Conservation (phyloP, 2,888 invertebrate genomes). For the Lymantria monacha region DNA sequence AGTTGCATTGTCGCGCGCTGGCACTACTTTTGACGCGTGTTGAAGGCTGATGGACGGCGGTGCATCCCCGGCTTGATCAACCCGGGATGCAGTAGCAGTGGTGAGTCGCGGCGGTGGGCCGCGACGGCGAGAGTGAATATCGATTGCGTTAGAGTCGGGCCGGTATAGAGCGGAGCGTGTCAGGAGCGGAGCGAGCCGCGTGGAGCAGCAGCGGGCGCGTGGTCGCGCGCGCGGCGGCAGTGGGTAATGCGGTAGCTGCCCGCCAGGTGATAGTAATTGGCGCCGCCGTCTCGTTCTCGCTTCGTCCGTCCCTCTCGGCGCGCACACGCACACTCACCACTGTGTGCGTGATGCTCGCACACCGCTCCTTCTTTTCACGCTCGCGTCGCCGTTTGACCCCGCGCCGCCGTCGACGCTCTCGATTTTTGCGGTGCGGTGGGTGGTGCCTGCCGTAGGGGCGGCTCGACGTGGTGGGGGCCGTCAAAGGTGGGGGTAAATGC, state of each 20-base stretch:
- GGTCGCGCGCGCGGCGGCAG: constrained; percentile 83
- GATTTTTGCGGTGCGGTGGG: constrained; percentile 86
- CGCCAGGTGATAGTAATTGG: constrained; percentile 84
- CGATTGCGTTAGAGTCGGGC: constrained; percentile 59
- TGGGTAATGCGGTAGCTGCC: constrained; percentile 85
- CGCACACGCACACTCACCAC: constrained; percentile 67
- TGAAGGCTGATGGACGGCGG: constrained; percentile 27
- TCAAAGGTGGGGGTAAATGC: constrained; percentile 78
- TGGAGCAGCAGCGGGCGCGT: constrained; percentile 79
- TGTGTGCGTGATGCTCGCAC: constrained; percentile 70
- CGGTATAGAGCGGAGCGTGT: constrained; percentile 49
- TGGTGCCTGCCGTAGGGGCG: constrained; percentile 82
- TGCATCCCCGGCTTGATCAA: constrained; percentile 43
- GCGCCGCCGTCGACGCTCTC: constrained; percentile 81
- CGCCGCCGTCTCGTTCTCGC: constrained; percentile 79
- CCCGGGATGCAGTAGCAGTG: constrained; percentile 48
- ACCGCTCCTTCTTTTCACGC: constrained; percentile 81
- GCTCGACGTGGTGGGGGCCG: constrained; percentile 70
- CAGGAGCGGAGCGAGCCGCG: constrained; percentile 64
- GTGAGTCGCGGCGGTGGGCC: constrained; percentile 36
- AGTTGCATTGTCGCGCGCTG: constrained; percentile 62
- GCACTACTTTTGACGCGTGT: constrained; percentile 43
- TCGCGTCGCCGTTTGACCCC: constrained; percentile 81
- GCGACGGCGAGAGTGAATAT: constrained; percentile 55
- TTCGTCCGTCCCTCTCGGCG: constrained; percentile 78